Evolutionary conservation across 64 coral and sea anemone genomes (phyloP), one percentile per base, ranked within the genome.

Genomic region (Stichodactyla helianthus): DNA sequence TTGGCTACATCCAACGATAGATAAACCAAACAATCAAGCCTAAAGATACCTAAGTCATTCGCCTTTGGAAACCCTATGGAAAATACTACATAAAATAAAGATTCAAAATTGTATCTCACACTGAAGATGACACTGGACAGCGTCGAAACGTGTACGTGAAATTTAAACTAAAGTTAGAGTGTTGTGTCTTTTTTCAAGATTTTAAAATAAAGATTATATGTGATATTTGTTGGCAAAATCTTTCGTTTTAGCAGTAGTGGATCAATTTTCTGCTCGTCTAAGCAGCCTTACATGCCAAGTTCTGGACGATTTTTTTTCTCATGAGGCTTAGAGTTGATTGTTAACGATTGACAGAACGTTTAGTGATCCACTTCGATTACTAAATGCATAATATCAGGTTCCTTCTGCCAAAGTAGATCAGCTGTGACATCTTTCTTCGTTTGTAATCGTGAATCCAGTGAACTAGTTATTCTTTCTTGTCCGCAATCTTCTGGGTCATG

Each of bases 331-430:
- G 17, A 13, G 23, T 23, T 74, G 23, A 23, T 13, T 74, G 25
- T 74, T 74, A 74, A 74, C 68, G 68, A 74, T 0, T 74, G 68
- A 74, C 31, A 74, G 23, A 74, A 26, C 68, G 27, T 74, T 74
- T 74, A 74, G 68, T 74, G 26, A 74, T 74, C 23, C 23, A 74
- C 68, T 74, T 74, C 11, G 26, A 31, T 74, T 74, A 10, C 26
- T 74, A 74, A 74, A 74, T 74, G 11, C 23, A 27, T n/a, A 23
- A 65, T 74, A 74, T 74, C 68, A 74, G 10, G 68, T 74, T 74
- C 25, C 68, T 9, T 0, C 6, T 9, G 20, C 3, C 62, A n/a
- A n/a, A 65, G 35, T 7, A 22, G 6, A n/a, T 65, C 9, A 65
- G 20, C 18, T n/a, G 62, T 18, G 22, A 9, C 62, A 65, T 65